A percentile compares a stretch with the other conserved stretches of the same genome.
These are phyloP conservation scores for Tolypeutes matacus DNA, from an alignment of 2,797 vertebrate genomes.

Conservation along the genomic window DNA sequence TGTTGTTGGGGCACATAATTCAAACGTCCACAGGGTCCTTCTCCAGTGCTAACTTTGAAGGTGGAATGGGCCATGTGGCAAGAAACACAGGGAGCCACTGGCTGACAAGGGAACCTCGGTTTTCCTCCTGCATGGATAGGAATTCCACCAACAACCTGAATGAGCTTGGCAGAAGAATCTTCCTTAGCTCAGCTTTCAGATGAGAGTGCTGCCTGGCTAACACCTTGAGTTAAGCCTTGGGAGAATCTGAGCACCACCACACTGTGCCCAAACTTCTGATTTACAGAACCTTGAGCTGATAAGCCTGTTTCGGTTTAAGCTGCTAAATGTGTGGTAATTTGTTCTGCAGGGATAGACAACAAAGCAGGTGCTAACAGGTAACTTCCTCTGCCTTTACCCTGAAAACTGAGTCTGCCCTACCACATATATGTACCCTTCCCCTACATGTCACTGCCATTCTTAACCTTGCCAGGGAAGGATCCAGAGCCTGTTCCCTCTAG, in stretches of 20 bases:
- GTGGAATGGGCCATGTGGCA: neutral
- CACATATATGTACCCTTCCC: neutral
- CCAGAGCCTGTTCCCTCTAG: neutral
- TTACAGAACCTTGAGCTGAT: neutral
- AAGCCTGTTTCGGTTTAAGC: neutral
- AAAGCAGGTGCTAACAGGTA: neutral
- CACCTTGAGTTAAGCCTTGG: neutral
- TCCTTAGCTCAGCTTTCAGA: neutral
- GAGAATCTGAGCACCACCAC: neutral
- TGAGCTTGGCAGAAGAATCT: neutral
- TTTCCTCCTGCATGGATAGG: neutral
- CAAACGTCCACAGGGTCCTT: neutral
- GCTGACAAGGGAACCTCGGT: neutral
- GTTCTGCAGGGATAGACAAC: neutral
- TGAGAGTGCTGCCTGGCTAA: neutral
- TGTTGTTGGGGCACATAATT: too few species aligned
- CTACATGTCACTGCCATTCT: neutral
- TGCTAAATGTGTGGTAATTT: neutral
- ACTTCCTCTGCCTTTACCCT: neutral
- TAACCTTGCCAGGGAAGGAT: constrained; percentile 43
- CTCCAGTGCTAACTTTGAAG: neutral
- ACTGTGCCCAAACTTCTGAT: neutral
- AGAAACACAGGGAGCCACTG: neutral
- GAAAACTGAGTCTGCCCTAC: neutral
- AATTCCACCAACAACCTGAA: neutral